Conservation (phyloP, 2,888 invertebrate genomes). For the Nebria salina region DNA sequence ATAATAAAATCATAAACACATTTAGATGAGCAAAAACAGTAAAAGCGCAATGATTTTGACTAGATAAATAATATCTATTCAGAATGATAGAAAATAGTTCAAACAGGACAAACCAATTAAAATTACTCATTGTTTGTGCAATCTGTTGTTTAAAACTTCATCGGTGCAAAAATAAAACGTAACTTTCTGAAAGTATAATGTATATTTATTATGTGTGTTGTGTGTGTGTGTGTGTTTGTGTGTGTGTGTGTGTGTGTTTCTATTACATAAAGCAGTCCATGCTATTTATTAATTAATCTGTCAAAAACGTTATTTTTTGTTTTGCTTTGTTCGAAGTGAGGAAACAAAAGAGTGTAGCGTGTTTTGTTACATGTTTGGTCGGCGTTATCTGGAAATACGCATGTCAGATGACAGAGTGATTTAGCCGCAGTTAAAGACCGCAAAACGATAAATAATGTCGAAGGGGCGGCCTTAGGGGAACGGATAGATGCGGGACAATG, state of each 20-base stretch:
- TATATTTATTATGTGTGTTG: neutral
- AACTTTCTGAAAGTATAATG: neutral
- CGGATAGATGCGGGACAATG: conserved; percentile 23
- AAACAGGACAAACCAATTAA: no score
- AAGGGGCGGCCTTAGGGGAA: conserved; percentile 13
- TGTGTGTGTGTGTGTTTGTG: no score
- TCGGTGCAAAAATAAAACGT: neutral
- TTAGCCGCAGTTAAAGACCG: conserved; percentile 43
- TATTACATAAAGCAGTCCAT: neutral
- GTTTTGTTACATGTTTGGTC: neutral
- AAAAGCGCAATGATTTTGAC: no score
- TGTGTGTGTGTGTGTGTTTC: neutral
- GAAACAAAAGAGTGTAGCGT: neutral
- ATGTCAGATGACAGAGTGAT: conserved; percentile 43
- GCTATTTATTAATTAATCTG: neutral
- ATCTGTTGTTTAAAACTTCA: neutral
- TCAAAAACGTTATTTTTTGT: neutral
- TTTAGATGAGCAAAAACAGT: no score
- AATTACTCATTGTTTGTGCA: no score
- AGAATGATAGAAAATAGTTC: no score
- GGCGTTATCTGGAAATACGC: conserved; percentile 21
- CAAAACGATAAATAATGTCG: conserved; percentile 44
- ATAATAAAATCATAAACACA: no score
- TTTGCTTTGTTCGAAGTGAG: neutral
- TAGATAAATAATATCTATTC: no score